Evolutionary conservation across 2,888 invertebrate genomes (phyloP).

Genomic region (Watsonalla cultraria): DNA sequence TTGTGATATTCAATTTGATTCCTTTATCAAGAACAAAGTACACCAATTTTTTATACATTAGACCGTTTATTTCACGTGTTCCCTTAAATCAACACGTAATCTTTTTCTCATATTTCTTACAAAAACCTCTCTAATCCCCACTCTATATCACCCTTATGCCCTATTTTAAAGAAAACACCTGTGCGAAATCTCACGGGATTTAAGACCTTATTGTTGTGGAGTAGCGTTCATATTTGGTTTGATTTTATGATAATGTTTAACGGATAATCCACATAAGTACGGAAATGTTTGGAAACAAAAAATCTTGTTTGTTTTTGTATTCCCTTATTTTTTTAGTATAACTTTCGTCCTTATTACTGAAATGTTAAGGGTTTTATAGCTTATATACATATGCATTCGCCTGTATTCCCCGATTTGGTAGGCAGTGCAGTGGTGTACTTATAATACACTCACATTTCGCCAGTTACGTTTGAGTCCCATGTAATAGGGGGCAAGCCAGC

Average conservation of each 20-base stretch:
- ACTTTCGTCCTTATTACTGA: not conserved
- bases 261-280: not conserved
- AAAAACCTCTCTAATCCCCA: constrained; percentile 12
- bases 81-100: constrained; percentile 27
- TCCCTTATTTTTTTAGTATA: not conserved
- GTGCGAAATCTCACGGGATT: not conserved
- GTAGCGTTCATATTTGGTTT: not conserved
- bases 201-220: not conserved
- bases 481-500: too few species aligned
- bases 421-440: too few species aligned
- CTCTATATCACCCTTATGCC: not conserved
- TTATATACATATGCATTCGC: too few species aligned
- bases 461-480: too few species aligned
- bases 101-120: constrained; percentile 15
- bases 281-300: constrained; percentile 4
- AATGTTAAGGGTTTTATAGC: not conserved
- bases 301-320: constrained; percentile 1
- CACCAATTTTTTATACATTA: not conserved
- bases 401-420: too few species aligned
- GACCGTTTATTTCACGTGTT: constrained; percentile 23
- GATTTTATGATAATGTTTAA: not conserved
- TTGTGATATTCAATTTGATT: too few species aligned
- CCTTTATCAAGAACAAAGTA: too few species aligned
- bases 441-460: too few species aligned
- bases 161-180: not conserved